Percentiles rank a stretch among this genome's conserved stretches.
phyloP scores from a whole-genome alignment of 2,888 invertebrate species.

The Ophion slaviceki region DNA sequence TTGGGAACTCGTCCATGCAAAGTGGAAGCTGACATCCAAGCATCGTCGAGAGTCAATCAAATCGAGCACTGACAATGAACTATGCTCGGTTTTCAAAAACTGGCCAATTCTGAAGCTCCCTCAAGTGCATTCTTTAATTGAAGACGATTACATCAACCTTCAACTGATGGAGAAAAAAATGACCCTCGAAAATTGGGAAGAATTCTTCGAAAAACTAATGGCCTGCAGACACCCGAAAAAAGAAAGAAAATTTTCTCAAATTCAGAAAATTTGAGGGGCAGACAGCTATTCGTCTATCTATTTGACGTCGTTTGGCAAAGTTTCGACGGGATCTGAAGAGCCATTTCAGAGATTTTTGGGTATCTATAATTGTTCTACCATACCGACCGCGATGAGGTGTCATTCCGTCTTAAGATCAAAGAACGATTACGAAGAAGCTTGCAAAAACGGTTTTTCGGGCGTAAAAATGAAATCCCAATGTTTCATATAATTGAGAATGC shows the following conservation, averaged over 20 bases:
- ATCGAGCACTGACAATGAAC: neutral
- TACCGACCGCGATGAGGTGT: too few species aligned
- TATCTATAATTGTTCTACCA: too few species aligned
- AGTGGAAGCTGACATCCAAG: slow-evolving; percentile 8
- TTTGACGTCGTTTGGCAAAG: too few species aligned
- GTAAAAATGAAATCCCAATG: slow-evolving; percentile 6
- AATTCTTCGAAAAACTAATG: neutral
- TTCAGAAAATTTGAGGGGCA: too few species aligned
- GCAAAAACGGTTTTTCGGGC: slow-evolving; percentile 7
- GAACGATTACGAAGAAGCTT: slow-evolving; percentile 21
- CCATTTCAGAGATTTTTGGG: too few species aligned
- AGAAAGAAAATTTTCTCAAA: too few species aligned
- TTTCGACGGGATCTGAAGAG: too few species aligned
- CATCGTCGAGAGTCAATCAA: slow-evolving; percentile 4
- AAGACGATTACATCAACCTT: neutral
- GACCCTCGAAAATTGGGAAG: neutral
- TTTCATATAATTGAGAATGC: slow-evolving; percentile 60
- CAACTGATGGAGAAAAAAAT: neutral
- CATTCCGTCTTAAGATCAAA: too few species aligned
- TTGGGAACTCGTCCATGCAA: slow-evolving; percentile 21
- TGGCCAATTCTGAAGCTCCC: slow-evolving; percentile 33
- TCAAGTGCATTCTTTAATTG: neutral
- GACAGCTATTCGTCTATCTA: too few species aligned
- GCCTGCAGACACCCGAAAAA: neutral
- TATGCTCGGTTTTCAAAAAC: neutral